Conservation (phyloP, 92 coral and sea anemone species). For the Epizoanthus scotinus region DNA sequence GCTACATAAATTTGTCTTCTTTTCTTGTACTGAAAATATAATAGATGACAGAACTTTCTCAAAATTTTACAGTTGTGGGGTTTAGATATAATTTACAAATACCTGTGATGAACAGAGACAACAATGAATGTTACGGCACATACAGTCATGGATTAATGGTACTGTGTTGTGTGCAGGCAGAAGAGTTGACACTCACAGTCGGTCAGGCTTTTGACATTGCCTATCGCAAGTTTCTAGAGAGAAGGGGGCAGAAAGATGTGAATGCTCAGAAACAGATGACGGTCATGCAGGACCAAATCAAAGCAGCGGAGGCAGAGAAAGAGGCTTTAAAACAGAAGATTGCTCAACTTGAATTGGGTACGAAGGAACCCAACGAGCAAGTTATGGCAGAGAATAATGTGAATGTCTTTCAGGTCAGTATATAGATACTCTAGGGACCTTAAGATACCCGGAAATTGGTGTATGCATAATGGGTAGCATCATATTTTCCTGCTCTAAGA, state of each 20-base stretch:
- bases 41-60: no score
- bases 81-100: neutral
- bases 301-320: constrained; percentile 88
- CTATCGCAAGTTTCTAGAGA: constrained; percentile 81
- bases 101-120: no score
- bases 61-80: neutral
- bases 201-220: constrained; percentile 99
- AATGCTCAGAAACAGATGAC: constrained; percentile 43
- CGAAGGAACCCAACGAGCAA: constrained; percentile 29
- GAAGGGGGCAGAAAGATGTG: constrained; percentile 65
- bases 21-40: no score
- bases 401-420: constrained; percentile 29
- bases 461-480: no score
- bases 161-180: constrained; percentile 64
- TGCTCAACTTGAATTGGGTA: constrained; percentile 75
- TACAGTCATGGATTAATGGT: neutral
- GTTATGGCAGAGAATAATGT: constrained; percentile 6
- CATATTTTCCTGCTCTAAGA: no score
- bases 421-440: neutral
- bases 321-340: constrained; percentile 82
- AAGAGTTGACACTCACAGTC: constrained; percentile 88
- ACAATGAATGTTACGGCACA: no score
- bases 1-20: no score
- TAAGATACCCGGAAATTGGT: no score
- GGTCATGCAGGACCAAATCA: constrained; percentile 76